Evolutionary conservation across 2,113 vertebrate genomes (phyloP).

Genomic region (Proteles cristata): DNA sequence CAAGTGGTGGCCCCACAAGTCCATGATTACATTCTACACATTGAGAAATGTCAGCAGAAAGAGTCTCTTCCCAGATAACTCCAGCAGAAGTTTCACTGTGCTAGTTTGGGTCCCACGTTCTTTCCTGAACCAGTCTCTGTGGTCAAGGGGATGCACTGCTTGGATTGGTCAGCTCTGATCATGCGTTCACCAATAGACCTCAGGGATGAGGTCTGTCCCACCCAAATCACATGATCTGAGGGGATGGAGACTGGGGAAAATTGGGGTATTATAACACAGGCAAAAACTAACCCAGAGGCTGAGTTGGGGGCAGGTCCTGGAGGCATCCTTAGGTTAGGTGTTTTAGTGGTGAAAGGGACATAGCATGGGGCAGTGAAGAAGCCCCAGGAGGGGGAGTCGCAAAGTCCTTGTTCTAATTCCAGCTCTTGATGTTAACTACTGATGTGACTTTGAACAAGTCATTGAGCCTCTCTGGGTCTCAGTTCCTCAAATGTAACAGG

Average conservation of each 20-base stretch:
- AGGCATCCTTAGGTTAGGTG: no score
- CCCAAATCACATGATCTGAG: neutral
- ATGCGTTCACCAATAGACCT: neutral
- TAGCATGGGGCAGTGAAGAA: neutral
- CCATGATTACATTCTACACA: neutral
- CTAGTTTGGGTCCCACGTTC: neutral
- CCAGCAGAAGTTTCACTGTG: neutral
- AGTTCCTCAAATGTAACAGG: conserved; percentile 27
- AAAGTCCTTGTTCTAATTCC: conserved; percentile 49
- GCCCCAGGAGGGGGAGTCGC: neutral
- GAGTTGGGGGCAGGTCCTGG: neutral
- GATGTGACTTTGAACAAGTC: conserved; percentile 71
- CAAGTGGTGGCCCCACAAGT: no score
- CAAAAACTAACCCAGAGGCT: neutral
- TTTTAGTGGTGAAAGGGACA: neutral
- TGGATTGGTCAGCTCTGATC: neutral
- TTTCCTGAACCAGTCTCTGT: neutral
- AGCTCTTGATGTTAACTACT: conserved; percentile 22
- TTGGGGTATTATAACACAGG: neutral
- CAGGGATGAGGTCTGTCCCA: neutral
- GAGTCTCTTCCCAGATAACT: neutral
- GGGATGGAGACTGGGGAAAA: neutral
- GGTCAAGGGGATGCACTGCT: neutral
- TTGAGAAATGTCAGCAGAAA: neutral
- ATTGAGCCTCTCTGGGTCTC: conserved; percentile 53